Evolutionary conservation across 1,140 invertebrate genomes (phyloP).

Genomic region (Eriocheir sinensis): DNA sequence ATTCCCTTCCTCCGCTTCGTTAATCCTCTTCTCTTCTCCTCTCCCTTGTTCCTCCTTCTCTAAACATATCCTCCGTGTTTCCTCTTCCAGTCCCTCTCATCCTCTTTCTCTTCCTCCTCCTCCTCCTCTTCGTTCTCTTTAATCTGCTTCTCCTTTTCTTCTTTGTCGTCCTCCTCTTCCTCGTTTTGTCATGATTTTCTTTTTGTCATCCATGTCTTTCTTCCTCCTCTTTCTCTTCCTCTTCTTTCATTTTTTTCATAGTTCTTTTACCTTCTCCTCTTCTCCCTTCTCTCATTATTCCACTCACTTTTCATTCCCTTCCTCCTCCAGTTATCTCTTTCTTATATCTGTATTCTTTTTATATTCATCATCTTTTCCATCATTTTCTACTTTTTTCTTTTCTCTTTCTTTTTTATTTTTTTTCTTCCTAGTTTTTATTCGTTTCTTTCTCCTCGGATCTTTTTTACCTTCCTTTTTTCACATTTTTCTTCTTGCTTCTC

Average conservation of each 20-base stretch:
- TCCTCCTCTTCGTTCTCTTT: background rate
- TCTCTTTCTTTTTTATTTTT: background rate
- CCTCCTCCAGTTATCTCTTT: background rate
- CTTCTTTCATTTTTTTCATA: no score
- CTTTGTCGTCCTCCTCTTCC: no score
- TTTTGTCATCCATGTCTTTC: no score
- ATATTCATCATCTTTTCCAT: background rate
- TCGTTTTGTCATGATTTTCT: no score
- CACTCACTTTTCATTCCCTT: background rate
- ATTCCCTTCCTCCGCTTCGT: background rate
- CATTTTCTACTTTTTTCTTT: background rate
- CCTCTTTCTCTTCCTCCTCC: background rate
- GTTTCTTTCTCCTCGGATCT: no score
- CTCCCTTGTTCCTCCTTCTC: background rate
- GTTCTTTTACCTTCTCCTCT: no score
- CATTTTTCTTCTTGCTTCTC: background rate
- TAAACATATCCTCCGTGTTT: no score
- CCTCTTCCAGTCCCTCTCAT: background rate
- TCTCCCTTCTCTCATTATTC: background rate
- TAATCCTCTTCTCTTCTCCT: slow-evolving; percentile 11
- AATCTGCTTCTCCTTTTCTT: background rate
- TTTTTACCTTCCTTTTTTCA: background rate
- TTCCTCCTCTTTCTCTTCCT: no score
- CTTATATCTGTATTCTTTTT: background rate
- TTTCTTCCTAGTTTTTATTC: no score